These are phyloP conservation scores for Oenanthe oenanthe DNA, from an alignment of 2,113 vertebrate genomes.

Conservation along the genomic window DNA sequence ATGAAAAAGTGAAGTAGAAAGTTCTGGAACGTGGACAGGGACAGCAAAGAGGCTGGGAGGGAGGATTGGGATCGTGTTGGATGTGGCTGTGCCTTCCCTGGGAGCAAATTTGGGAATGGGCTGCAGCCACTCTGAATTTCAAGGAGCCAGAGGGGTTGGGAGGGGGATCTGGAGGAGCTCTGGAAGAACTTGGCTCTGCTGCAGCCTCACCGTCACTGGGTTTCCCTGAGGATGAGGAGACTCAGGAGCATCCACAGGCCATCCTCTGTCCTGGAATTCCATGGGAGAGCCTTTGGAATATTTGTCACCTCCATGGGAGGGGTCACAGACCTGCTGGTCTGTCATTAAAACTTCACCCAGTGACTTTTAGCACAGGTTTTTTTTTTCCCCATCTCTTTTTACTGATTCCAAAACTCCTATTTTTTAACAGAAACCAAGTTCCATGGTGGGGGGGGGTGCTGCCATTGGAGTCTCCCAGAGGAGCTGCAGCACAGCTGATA, in stretches of 20 bases:
- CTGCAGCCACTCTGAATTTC: not conserved
- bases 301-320: not conserved
- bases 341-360: not conserved
- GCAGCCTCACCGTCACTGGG: not conserved
- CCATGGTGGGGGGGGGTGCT: not conserved
- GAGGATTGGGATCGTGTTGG: not conserved
- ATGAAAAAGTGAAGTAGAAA: conserved; percentile 66
- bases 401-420: not conserved
- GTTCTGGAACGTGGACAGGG: conserved; percentile 54
- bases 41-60: conserved; percentile 27
- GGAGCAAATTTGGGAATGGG: not conserved
- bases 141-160: not conserved
- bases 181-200: not conserved
- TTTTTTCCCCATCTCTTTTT: fast-evolving
- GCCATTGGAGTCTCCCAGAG: fast-evolving
- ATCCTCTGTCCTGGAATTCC: not conserved
- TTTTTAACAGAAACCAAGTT: fast-evolving
- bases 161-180: not conserved
- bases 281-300: fast-evolving
- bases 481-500: not conserved
- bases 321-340: not conserved
- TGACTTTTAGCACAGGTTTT: fast-evolving
- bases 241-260: not conserved
- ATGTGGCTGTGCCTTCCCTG: not conserved
- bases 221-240: not conserved